Evolutionary conservation across 2,113 vertebrate genomes (phyloP).

Genomic region (Nipponia nippon): DNA sequence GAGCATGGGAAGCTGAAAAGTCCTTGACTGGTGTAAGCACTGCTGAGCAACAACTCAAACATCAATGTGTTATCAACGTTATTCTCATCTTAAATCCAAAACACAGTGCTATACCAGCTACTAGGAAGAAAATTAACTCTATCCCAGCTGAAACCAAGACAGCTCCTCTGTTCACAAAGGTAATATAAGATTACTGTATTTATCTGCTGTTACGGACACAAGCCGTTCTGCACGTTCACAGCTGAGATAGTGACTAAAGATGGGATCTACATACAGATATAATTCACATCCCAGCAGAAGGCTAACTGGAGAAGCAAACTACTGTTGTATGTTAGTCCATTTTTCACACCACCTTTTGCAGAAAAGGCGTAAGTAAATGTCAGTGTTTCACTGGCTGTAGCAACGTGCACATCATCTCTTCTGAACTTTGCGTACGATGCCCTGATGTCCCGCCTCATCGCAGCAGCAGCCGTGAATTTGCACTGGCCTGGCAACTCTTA

Average conservation of each 20-base stretch:
- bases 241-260: neutral
- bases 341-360: neutral
- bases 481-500: neutral
- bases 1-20: no score
- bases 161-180: neutral
- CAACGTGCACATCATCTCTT: neutral
- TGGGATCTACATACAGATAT: neutral
- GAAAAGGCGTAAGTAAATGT: neutral
- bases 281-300: neutral
- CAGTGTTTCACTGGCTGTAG: neutral
- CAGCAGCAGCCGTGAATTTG: neutral
- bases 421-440: no score
- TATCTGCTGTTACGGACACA: no score
- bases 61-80: no score
- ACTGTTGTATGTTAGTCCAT: neutral
- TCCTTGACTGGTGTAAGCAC: no score
- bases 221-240: neutral
- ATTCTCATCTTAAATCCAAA: no score
- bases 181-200: fast-evolving
- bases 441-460: neutral
- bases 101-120: no score
- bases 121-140: no score
- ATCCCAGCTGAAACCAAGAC: no score
- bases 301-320: neutral
- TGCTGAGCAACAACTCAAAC: no score